Base-by-base conservation (phyloP, 2,888 invertebrate species). In the Clitarchus hookeri region DNA sequence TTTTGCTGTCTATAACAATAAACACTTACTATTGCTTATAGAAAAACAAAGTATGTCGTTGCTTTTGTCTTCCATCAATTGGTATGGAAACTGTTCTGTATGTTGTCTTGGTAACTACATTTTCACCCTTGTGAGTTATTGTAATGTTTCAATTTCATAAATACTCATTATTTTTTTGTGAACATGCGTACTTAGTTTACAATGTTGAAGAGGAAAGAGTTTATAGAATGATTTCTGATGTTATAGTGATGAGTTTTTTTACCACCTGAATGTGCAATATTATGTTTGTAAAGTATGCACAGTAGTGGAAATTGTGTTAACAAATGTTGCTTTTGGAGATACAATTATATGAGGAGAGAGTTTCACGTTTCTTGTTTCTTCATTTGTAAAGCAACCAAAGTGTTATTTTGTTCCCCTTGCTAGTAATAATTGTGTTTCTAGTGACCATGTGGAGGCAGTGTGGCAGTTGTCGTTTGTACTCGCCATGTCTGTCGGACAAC, bases 201-300 rank as follows among this genome's bases (percentile, higher is more conserved):
- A 85, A 65, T 86, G 65, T 53, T 84, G 65, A 86, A 84, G 78
- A 84, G 80, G 23, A 77, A 85, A 87, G 85, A 86, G 85, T 88
- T 84, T 84, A 85, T 86, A 83, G 85, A 87, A 87, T 86, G 86
- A 84, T 88, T 88, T 87, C 86, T 87, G 86, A 86, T 85, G 85
- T 86, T 84, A 86, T 87, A 85, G 86, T 85, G 80, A 86, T 86
- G 84, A 85, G 83, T 87, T 87, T 87, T 87, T 88, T 80, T 87
- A 88, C 86, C 86, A 86, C 86, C 88, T 88, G 77, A 87, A 88
- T 85, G 88, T 88, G 88, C 88, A 88, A 88, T 88, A 88, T 88
- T 88, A 87, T 87, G 86, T 88, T 88, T 86, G 53, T 26, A 78
- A 84, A 65, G 26, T 84, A 87, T 78, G 85, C 36, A 78, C 82